Base-by-base conservation (phyloP, 2,113 vertebrate genomes). In the Cinclus mexicanus region DNA sequence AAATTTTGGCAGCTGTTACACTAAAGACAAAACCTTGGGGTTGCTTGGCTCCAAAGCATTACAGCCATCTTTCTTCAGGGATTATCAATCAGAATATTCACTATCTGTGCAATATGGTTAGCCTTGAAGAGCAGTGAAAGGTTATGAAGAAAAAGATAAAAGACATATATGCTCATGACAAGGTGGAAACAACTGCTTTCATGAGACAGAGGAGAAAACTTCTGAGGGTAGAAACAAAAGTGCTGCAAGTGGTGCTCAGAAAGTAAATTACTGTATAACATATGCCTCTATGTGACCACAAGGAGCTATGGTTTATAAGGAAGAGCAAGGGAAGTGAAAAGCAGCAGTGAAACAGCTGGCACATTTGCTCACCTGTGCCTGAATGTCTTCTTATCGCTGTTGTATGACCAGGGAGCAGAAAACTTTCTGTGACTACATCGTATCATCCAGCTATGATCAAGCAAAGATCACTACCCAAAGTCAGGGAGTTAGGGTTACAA, bases 1-100 rank as follows among this genome's bases (percentile, higher is more conserved):
- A 94, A 93, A 93, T 93, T 87, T 94, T 87, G 70, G 63, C 82
- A 85, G 65, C 65, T 93, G 44, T 53, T 91, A n/a, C 22, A 85
- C 18, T 52, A 81, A 84, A 94, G 77, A 69, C 26, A 93, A 92
- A 96, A 50, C 41, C 47, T 76, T 67, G 12, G 35, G 11, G 14
- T 37, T 92, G 16, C 49, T 81, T 93, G 57, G 44, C 69, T 89
- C 72, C 53, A 67, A 60, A 84, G 25, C 11, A 18, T 37, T 29
- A 52, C 6, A 94, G 17, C 10, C 44, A 57, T 69, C 49, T 87
- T 91, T 91, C 49, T 71, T 87, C 6, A 3, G 44, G 71, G 53
- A 23, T 83, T 87, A 78, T 76, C 9, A 11, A 75, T 87, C 57
- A 65, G 70, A 83, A 64, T 64, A 61, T 41, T 64, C 35, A n/a